Evolutionary conservation across 2,888 invertebrate species (phyloP), one percentile per base, ranked within the genome.

Genomic region (Biston betularia): DNA sequence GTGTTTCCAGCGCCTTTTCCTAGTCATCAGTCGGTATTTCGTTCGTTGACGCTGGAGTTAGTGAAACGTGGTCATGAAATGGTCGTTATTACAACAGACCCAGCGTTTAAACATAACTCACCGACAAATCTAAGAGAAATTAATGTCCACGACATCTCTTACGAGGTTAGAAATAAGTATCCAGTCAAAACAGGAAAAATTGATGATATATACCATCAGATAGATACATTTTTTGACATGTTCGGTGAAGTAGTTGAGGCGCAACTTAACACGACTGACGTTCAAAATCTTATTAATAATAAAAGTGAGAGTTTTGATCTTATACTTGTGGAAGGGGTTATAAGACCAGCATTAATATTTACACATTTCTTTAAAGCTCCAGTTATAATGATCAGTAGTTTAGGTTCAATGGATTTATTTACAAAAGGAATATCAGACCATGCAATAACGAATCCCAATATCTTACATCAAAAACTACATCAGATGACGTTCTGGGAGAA

Each of bases 21-120:
- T 42, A 94, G 94, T 60, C 94, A 94, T 69, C 93, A 94, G 77
- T 78, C 90, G 0, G 86, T 89, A 0, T 93, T 85, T 63, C 80
- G 88, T 14, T 79, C 86, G 0, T 62, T 94, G 4, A 84, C 84
- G 9, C 79, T 84, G 2, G 90, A 89, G 52, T 74, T 94, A n/a
- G 83, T 84, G 0, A 84, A 74, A 54, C 80, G 89, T 12, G 94
- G 94, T 0, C 94, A 94, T 63, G 83, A 94, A 57, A 74, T 94
- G 0, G 81, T 87, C 0, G 80, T 92, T 0, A 72, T 93, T 0
- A 93, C 94, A 0, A 62, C 94, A 34, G 77, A 93, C 82, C 85
- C 50, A 42, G 70, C 33, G 42, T 64, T 4, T 77, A 78, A 79
- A 60, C 38, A 10, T 45, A 68, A 57, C 6, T 14, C 10, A 35